Percentiles rank a stretch among this genome's conserved stretches.
Evolutionary conservation across 2,888 invertebrate species (phyloP).

Genomic region (Leptinotarsa peninsularis): DNA sequence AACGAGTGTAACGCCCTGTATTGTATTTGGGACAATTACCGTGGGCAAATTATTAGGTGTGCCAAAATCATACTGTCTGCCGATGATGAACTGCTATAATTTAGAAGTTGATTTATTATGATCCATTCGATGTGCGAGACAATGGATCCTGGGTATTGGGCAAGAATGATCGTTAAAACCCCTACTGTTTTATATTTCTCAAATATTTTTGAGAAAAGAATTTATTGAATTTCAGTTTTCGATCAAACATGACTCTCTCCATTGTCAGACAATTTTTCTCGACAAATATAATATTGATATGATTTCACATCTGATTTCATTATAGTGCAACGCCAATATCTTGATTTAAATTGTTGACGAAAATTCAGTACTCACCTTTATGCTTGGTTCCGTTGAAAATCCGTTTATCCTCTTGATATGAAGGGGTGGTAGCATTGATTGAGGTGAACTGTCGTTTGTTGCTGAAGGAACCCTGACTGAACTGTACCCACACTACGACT

Average conservation of each 20-base stretch:
- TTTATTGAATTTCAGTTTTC: too few relatives aligned
- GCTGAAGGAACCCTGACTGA: slow-evolving; percentile 57
- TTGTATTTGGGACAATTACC: slow-evolving; percentile 41
- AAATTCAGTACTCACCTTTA: slow-evolving; percentile 34
- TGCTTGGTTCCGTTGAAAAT: slow-evolving; percentile 30
- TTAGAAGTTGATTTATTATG: slow-evolving; percentile 17
- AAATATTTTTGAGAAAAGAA: too few relatives aligned
- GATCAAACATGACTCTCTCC: too few relatives aligned
- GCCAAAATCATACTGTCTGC: slow-evolving; percentile 36
- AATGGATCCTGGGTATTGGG: background rate
- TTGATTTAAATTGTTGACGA: background rate
- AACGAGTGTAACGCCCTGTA: slow-evolving; percentile 43
- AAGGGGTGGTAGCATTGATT: slow-evolving; percentile 31
- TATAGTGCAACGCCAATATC: background rate
- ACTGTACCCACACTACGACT: slow-evolving; percentile 62
- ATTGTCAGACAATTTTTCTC: too few relatives aligned
- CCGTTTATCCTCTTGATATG: slow-evolving; percentile 27
- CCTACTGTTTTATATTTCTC: too few relatives aligned
- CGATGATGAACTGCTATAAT: slow-evolving; percentile 15
- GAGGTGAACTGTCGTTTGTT: slow-evolving; percentile 33
- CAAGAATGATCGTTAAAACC: too few relatives aligned
- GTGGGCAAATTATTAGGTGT: slow-evolving; percentile 41
- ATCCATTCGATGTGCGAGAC: background rate
- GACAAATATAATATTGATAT: too few relatives aligned
- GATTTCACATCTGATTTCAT: too few relatives aligned